Conservation (phyloP, 2,113 vertebrate species). For the Falcunculus frontatus region DNA sequence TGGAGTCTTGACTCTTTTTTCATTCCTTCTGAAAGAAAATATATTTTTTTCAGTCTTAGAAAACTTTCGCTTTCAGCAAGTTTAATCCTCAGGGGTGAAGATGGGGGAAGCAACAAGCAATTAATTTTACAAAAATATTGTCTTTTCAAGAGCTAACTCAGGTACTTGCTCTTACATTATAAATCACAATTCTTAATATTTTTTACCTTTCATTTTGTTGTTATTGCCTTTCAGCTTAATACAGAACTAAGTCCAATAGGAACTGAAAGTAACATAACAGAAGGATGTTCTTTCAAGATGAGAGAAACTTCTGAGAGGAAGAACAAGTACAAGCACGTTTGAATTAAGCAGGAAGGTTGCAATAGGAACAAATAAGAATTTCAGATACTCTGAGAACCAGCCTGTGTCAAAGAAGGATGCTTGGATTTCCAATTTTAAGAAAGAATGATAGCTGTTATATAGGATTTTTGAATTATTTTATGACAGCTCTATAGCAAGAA, state of each 20-base stretch:
- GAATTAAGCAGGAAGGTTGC: not conserved
- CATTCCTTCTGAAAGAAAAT: not conserved
- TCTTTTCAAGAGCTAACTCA: not conserved
- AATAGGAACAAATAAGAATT: not conserved
- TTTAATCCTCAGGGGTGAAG: not conserved
- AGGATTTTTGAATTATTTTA: constrained; percentile 19
- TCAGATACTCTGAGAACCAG: not conserved
- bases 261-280: not conserved
- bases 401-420: not conserved
- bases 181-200: not conserved
- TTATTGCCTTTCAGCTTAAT: not conserved
- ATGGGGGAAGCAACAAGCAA: not conserved
- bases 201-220: not conserved
- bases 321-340: not conserved
- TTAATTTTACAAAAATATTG: not conserved
- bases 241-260: not conserved
- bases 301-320: not conserved
- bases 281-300: not conserved
- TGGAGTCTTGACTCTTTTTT: not conserved
- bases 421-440: constrained; percentile 4
- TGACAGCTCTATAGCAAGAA: not conserved
- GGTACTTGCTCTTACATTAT: not conserved
- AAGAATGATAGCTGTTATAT: not conserved
- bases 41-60: not conserved
- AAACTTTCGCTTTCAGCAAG: not conserved